Evolutionary conservation across 1,140 invertebrate species (phyloP).

Genomic region (Hyposmocoma kahamanoa): DNA sequence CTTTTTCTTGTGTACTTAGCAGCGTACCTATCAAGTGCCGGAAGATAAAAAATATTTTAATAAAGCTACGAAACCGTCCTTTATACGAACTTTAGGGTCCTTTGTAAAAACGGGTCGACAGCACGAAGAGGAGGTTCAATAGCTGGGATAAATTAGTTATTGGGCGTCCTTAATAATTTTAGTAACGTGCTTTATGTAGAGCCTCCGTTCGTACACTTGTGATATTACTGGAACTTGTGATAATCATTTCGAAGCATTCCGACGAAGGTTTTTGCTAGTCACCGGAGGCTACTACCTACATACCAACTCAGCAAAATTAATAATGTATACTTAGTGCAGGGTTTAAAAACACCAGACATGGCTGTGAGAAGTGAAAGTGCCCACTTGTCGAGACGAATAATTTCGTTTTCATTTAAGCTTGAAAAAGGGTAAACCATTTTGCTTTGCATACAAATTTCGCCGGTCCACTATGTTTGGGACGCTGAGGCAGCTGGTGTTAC

Average conservation of each 20-base stretch:
- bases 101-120: not conserved
- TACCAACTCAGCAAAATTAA: no score
- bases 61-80: not conserved
- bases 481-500: not conserved
- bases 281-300: no score
- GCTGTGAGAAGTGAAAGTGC: not conserved
- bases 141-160: conserved; percentile 2
- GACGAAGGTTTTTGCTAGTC: no score
- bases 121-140: not conserved
- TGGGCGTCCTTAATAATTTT: conserved; percentile 1
- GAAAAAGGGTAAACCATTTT: not conserved
- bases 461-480: not conserved
- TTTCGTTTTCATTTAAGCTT: not conserved
- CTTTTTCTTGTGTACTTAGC: no score
- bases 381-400: not conserved
- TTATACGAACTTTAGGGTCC: not conserved
- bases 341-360: not conserved
- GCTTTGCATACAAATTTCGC: not conserved
- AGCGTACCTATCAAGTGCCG: not conserved
- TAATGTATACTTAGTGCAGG: no score
- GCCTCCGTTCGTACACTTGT: no score
- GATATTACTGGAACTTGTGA: no score
- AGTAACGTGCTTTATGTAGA: not conserved
- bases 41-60: conserved; percentile 4
- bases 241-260: no score